Evolutionary conservation across 1,140 invertebrate genomes (phyloP), one percentile per base, ranked within the genome.

Genomic region (Caenorhabditis remanei): DNA sequence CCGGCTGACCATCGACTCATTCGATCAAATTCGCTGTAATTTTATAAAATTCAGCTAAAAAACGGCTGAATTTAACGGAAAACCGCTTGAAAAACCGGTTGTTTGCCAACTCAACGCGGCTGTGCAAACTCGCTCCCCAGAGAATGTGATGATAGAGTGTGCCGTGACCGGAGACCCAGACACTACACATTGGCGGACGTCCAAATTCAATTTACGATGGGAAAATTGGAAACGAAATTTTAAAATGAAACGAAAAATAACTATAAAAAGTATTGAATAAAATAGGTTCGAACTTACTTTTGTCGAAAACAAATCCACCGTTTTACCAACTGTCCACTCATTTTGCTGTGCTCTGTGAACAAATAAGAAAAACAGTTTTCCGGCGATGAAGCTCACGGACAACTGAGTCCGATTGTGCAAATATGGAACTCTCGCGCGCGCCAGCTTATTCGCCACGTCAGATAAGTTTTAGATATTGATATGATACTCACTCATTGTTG

Each of bases 1-100:
- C 71, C 71, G 71, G 46, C 71, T 50, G 71, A 79, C 71, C 71
- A 79, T 79, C 71, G 71, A 79, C 71, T 79, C 71, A 79, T 79
- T 50, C 46, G 43, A 24, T 79, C 71, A 79, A 79, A 50, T 24
- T 79, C 71, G 71, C 71, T 79, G 71, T n/a, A 79, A 79, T 79
- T 21, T 21, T 40, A 11, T 16, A 16, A 79, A 79, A 16, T 48
- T 79, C 71, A 79, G 46, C 71, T 79, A 14, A 79, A 50, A 79
- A 50, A 79, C 21, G 71, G 4, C 43, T 79, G 46, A 24, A 79
- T 53, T 21, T n/a, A 53, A 11, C 16, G 43, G 21, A 79, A 19
- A 79, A 21, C 71, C 9, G 46, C 71, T 50, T 32, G 32, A 32
- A 79, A 50, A 50, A 50, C 21, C 71, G 9, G 46, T 79, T 79